A percentile compares a stretch with the other conserved stretches of the same genome.
phyloP scores from a whole-genome alignment of 2,888 invertebrate species.

The Rhagonycha fulva region DNA sequence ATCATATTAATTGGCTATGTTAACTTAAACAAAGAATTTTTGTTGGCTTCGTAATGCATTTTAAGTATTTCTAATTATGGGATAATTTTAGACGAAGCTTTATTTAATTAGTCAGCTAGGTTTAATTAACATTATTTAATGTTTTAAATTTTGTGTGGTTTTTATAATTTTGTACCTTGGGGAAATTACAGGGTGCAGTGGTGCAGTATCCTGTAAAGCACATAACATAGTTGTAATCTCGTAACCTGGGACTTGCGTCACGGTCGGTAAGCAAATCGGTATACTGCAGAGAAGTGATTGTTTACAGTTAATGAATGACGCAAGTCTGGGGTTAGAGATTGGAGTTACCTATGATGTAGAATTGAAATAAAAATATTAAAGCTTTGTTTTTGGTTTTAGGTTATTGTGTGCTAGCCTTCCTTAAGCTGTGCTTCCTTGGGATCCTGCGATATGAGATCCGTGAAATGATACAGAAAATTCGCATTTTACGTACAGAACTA shows the following conservation, averaged over 20 bases:
- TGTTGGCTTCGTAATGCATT: background rate
- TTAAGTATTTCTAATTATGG: background rate
- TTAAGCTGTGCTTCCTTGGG: slow-evolving; percentile 87
- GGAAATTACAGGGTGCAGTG: too few species aligned
- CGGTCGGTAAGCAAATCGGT: too few species aligned
- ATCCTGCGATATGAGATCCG: slow-evolving; percentile 85
- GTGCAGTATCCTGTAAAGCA: too few species aligned
- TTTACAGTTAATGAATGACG: too few species aligned
- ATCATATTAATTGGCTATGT: background rate
- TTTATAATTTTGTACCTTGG: too few species aligned
- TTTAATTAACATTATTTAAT: background rate
- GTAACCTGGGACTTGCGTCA: too few species aligned
- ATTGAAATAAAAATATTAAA: background rate
- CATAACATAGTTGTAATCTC: too few species aligned
- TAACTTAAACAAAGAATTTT: background rate
- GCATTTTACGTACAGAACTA: slow-evolving; percentile 72
- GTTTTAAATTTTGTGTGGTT: background rate
- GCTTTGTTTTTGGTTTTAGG: slow-evolving; percentile 59
- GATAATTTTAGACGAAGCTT: background rate
- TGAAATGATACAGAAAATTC: slow-evolving; percentile 91
- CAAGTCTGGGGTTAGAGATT: too few species aligned
- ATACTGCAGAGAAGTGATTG: too few species aligned
- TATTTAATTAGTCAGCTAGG: background rate
- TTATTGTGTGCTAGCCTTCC: slow-evolving; percentile 86
- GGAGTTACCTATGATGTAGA: background rate